Conservation (phyloP, 2,113 vertebrate genomes). For the Ascaphus truei region DNA sequence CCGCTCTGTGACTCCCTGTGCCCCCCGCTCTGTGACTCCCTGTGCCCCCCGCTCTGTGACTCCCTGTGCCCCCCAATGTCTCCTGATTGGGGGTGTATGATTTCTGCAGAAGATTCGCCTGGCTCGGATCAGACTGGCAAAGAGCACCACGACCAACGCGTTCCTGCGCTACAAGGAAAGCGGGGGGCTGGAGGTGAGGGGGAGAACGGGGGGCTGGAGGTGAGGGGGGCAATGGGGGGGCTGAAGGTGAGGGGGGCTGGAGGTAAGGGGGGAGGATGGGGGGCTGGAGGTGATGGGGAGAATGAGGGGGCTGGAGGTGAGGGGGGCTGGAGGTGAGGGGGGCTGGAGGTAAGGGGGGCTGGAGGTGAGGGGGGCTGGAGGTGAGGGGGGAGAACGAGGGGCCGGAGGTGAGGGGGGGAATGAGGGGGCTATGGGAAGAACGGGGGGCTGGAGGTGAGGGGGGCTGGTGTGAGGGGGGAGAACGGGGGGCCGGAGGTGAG, state of each 20-base stretch:
- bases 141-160: constrained; percentile 80
- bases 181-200: constrained; percentile 67
- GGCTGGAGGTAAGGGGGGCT: background rate
- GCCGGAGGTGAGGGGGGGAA: background rate
- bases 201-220: constrained; percentile 12
- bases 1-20: too few species aligned
- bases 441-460: too few species aligned
- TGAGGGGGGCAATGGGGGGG: background rate
- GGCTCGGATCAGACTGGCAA: constrained; percentile 83
- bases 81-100: background rate
- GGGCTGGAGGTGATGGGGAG: background rate
- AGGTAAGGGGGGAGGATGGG: background rate
- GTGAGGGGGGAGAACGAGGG: too few species aligned
- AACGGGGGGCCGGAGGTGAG: too few species aligned
- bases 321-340: background rate
- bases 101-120: constrained; percentile 77
- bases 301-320: background rate
- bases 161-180: constrained; percentile 85
- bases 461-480: too few species aligned
- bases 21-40: background rate
- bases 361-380: too few species aligned
- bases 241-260: background rate
- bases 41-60: background rate
- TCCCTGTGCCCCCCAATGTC: background rate
- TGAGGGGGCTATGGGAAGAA: background rate